Base-by-base conservation (phyloP, 2,888 invertebrate genomes). In the Tenthredo notha region DNA sequence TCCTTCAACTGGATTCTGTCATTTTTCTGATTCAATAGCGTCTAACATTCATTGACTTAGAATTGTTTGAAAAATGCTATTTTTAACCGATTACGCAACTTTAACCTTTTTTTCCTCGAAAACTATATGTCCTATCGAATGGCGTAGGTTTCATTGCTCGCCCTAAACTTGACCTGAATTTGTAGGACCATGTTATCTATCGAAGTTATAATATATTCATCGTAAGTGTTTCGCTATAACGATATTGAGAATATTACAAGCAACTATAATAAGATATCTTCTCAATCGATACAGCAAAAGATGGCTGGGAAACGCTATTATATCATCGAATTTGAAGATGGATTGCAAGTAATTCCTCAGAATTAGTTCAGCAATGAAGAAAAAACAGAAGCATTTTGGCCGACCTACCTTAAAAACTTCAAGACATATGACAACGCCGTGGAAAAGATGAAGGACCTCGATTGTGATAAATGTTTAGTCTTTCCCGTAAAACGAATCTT, bases 301-400 rank as follows among this genome's bases (percentile, higher is more conserved):
- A 65, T 65, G 29, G 65, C 25, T 18, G 37, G 40, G 1, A 72
- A 72, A 40, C 70, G 70, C 15, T 72, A 72, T 21, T 15, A 33
- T 67, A 37, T 72, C 70, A 37, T 72, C n/a, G 70, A 72, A 18
- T 72, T 37, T 18, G n/a, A 72, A 37, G 40, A 72, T 15, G 70
- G 70, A 10, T 18, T 72, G 7, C 70, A 72, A 72, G n/a, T 72
- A 15, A 72, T 72, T 2, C 70, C 70, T 37, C 18, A n/a, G 18
- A 72, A 72, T 72, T 72, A 40, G 70, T 72, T 40, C 7, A 40
- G 21, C 40, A n/a, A 72, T 72, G n/a, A 72, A 72, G 40, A 72
- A 72, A 72, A 72, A 72, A 18, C 70, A 37, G 37, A 72, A 72
- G 70, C 40, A 15, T 72, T n/a, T 18, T 72, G 70, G 70, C 70